Evolutionary conservation across 2,113 vertebrate genomes (phyloP).

Genomic region (Varanus komodoensis): DNA sequence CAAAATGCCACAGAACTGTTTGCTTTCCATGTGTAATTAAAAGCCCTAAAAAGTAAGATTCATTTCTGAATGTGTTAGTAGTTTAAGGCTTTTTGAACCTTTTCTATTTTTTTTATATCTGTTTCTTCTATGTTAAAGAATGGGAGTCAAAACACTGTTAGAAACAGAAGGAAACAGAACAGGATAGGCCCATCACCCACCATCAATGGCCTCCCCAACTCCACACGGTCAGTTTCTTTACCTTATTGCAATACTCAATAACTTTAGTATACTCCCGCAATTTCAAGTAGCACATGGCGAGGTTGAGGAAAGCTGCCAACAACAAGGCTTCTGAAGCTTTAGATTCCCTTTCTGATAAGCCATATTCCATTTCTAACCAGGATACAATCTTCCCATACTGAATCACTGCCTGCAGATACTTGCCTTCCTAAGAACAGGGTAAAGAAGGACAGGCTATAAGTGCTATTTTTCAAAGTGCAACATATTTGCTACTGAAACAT

Average conservation of each 20-base stretch:
- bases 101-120: not conserved
- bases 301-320: slow-evolving; percentile 90
- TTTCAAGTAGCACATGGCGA: slow-evolving; percentile 94
- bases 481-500: not conserved
- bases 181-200: fast-evolving
- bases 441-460: slow-evolving; percentile 44
- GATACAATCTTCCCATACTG: slow-evolving; percentile 92
- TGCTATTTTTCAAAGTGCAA: fast-evolving
- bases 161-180: fast-evolving
- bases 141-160: fast-evolving
- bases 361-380: slow-evolving; percentile 94
- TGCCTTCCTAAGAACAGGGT: slow-evolving; percentile 79
- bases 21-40: not conserved
- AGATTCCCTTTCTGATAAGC: slow-evolving; percentile 82
- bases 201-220: fast-evolving
- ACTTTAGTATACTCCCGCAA: slow-evolving; percentile 86
- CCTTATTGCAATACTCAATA: slow-evolving; percentile 95
- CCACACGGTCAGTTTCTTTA: slow-evolving; percentile 41
- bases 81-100: not conserved
- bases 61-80: not conserved
- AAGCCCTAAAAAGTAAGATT: not conserved
- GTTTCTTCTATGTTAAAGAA: fast-evolving
- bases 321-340: slow-evolving; percentile 84
- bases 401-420: slow-evolving; percentile 88
- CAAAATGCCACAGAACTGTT: not conserved